Conservation (phyloP, 2,888 invertebrate species). For the Rhimphoctona megacephalus region DNA sequence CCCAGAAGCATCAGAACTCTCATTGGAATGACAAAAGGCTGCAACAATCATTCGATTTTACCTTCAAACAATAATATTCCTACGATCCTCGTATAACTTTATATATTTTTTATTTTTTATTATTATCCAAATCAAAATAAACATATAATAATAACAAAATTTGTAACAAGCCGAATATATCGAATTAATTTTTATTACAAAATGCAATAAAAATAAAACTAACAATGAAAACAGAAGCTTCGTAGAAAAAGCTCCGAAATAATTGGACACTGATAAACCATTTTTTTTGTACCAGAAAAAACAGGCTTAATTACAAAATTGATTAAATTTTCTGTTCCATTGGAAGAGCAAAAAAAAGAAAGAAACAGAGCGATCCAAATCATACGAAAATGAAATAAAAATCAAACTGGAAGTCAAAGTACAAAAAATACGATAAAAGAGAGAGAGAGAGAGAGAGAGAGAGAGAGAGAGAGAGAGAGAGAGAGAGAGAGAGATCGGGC, state of each 20-base stretch:
- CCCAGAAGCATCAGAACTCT: conserved; percentile 92
- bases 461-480: conserved; percentile 8
- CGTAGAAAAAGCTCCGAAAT: no score
- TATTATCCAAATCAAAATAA: no score
- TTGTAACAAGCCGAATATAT: no score
- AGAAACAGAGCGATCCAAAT: background rate
- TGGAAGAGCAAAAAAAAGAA: background rate
- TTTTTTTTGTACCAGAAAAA: background rate
- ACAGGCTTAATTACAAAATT: background rate
- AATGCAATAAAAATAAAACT: background rate
- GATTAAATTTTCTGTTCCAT: background rate
- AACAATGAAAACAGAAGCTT: background rate
- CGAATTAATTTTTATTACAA: no score
- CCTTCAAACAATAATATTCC: no score
- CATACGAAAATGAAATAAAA: background rate
- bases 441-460: background rate
- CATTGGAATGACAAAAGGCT: conserved; percentile 92
- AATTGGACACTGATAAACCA: background rate
- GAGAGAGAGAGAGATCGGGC: conserved; percentile 8
- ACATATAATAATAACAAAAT: no score
- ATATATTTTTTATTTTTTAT: no score
- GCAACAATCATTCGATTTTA: conserved; percentile 66
- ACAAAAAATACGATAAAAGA: background rate
- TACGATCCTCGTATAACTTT: no score
- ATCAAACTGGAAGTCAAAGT: background rate